Evolutionary conservation across 2,113 vertebrate genomes (phyloP).

Genomic region (Suncus etruscus): DNA sequence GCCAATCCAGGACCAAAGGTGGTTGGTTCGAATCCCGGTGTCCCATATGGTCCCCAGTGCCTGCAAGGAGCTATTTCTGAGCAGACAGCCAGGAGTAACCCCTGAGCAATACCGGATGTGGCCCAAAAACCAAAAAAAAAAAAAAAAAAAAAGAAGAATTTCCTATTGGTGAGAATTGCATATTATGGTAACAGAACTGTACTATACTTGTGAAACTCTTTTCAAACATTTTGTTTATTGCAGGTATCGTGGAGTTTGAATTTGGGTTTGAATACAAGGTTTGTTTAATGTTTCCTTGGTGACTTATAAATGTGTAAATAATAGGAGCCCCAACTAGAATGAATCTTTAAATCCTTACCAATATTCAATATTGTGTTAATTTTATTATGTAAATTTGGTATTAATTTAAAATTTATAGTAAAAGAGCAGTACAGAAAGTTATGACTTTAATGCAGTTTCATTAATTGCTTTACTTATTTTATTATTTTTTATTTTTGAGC

Average conservation of each 20-base stretch:
- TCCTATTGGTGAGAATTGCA: not conserved
- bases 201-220: not conserved
- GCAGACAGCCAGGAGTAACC: too few species aligned
- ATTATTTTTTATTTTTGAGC: not conserved
- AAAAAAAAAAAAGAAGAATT: too few species aligned
- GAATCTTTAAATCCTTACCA: not conserved
- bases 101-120: too few species aligned
- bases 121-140: too few species aligned
- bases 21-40: too few species aligned
- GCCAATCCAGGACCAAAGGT: too few species aligned
- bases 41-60: too few species aligned
- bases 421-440: not conserved
- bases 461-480: not conserved
- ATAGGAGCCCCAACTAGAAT: not conserved
- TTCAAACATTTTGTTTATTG: not conserved
- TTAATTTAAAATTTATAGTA: constrained; percentile 35
- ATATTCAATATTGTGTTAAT: not conserved
- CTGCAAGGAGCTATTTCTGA: too few species aligned
- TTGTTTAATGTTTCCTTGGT: not conserved
- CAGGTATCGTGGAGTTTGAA: not conserved
- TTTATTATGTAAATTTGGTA: not conserved
- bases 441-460: not conserved
- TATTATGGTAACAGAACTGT: not conserved
- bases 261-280: not conserved
- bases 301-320: not conserved